Evolutionary conservation across 2,797 vertebrate genomes (phyloP), one percentile per base, ranked within the genome.

Genomic region (Syndactyla subalaris): DNA sequence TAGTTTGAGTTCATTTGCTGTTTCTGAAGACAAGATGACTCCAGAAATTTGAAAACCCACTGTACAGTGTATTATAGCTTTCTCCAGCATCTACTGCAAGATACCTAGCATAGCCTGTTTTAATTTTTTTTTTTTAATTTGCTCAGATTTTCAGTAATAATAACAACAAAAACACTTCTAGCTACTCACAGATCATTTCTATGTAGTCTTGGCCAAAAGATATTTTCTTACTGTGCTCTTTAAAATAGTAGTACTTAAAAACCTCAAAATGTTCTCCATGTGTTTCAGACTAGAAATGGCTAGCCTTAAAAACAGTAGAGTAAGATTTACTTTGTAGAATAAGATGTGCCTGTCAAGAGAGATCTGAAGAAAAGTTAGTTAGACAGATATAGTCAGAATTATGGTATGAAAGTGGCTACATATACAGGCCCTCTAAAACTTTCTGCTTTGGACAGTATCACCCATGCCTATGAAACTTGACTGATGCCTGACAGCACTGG

Each of bases 21-120:
- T 83, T 94, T 91, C 49, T 72, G 84, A 89, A 77, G 27, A 46
- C 9, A 67, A 65, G n/a, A 80, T 3, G 22, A 91, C 61, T 79
- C 27, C 22, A 87, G 45, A 92, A 87, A 65, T 71, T 58, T 57
- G 36, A 65, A 93, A 85, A 49, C 11, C 18, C 22, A 4, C 0
- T 3, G 2, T 68, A 9, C 29, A 78, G 2, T 16, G 32, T 41
- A 49, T 49, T 39, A 59, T 10, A 63, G 2, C 2, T 80, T 82
- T 88, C 41, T 82, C 10, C n/a, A 58, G 46, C 80, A 77, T 61
- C 17, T 21, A 41, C 7, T 48, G 10, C 26, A 68, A 86, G 39
- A 51, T 66, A 48, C n/a, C 38, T 51, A 67, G 9, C 21, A 58
- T 36, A 34, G 4, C 7, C 14, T 57, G 4, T 74, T 75, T 77